Conservation (phyloP, 2,113 vertebrate genomes). For the Jacana jacana region DNA sequence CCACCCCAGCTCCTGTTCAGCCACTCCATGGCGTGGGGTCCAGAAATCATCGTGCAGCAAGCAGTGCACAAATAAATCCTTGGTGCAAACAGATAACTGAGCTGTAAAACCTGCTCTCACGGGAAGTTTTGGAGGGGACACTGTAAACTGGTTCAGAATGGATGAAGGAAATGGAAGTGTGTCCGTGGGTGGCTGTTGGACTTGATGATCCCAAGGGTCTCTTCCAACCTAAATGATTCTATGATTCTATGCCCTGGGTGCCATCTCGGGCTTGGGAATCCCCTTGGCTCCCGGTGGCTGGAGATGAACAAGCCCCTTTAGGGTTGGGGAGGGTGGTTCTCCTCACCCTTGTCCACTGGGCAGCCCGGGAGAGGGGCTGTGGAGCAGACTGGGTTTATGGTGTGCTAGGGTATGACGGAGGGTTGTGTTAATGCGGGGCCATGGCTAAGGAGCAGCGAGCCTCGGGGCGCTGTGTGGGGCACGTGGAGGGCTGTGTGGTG, state of each 20-base stretch:
- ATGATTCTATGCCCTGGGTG: not conserved
- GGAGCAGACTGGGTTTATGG: rapidly evolving
- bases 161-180: not conserved
- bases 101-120: not conserved
- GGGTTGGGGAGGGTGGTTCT: not conserved
- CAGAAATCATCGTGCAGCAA: not conserved
- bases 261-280: not conserved
- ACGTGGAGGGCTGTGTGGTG: not conserved
- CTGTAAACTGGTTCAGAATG: not conserved
- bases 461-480: not conserved
- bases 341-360: not conserved
- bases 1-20: not conserved
- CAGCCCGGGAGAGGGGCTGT: not conserved
- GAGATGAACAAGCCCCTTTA: not conserved
- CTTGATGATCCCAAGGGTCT: no score
- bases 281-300: not conserved
- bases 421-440: not conserved
- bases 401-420: rapidly evolving
- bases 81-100: rapidly evolving
- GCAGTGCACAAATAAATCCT: not conserved
- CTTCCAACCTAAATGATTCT: no score
- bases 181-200: rapidly evolving
- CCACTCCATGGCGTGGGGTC: rapidly evolving
- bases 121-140: not conserved
- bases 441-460: not conserved